A percentile compares a stretch with the other conserved stretches of the same genome.
Conservation (phyloP, 2,888 invertebrate species). For the Tinea trinotella region DNA sequence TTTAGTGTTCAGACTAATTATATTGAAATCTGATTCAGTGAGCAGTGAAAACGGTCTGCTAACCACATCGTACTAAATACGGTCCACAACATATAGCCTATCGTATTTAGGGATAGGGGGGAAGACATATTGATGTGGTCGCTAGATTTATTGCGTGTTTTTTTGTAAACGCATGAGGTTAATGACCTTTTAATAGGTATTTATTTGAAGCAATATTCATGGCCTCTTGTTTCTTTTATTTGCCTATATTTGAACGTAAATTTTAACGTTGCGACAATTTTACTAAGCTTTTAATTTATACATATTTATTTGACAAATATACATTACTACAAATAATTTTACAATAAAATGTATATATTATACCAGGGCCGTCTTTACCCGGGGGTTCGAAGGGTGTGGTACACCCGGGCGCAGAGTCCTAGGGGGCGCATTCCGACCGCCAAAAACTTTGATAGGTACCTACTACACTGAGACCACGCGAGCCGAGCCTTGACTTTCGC, state of each 20-base stretch:
- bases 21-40: neutral
- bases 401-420: too few relatives aligned
- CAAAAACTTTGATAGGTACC: too few relatives aligned
- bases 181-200: constrained; percentile 60
- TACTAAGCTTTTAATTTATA: too few relatives aligned
- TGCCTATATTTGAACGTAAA: neutral
- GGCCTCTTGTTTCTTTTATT: neutral
- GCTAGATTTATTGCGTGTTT: constrained; percentile 62
- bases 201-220: constrained; percentile 25
- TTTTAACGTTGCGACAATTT: neutral
- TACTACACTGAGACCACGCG: too few relatives aligned
- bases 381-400: too few relatives aligned
- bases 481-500: too few relatives aligned
- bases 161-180: constrained; percentile 47
- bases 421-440: too few relatives aligned
- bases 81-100: constrained; percentile 4
- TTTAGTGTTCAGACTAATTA: neutral
- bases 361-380: too few relatives aligned
- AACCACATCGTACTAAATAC: constrained; percentile 5
- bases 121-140: constrained; percentile 55
- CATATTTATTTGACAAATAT: too few relatives aligned
- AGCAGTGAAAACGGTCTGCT: constrained; percentile 4
- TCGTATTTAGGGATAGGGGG: constrained; percentile 27
- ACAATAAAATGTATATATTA: too few relatives aligned
- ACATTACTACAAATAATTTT: too few relatives aligned